phyloP scores from a whole-genome alignment of 2,888 invertebrate species.

The Caenorhabditis sp. region DNA sequence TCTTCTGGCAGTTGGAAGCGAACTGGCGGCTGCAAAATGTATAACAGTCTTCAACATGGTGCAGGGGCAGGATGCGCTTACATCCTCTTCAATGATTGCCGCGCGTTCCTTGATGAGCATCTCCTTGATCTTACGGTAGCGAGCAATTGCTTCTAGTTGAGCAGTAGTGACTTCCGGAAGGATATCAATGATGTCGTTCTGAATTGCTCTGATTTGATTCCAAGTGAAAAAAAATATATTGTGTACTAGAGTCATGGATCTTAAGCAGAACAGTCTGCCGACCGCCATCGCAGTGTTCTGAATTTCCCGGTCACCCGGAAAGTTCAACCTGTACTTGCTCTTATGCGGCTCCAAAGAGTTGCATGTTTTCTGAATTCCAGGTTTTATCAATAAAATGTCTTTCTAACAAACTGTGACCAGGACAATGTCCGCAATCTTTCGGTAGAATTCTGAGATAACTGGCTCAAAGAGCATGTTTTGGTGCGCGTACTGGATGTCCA shows the following conservation, averaged over 20 bases:
- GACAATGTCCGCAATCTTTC: conserved; percentile 14
- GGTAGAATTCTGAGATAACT: background rate
- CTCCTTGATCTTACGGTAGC: no score
- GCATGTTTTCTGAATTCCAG: conserved; percentile 1
- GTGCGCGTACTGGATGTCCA: background rate
- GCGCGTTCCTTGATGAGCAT: no score
- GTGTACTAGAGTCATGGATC: no score
- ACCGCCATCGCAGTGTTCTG: background rate
- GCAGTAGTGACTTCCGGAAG: no score
- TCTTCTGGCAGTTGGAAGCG: background rate
- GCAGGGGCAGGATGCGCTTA: no score
- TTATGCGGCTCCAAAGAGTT: background rate
- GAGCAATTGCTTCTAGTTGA: no score
- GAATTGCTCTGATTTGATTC: no score
- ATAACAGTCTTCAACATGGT: no score
- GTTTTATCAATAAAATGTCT: background rate
- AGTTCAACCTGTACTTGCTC: background rate
- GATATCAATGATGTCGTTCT: no score
- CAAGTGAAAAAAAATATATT: no score
- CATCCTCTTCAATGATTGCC: no score
- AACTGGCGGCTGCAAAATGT: background rate
- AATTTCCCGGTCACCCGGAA: background rate
- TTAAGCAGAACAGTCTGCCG: no score
- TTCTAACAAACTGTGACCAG: conserved; percentile 7
- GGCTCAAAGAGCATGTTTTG: conserved; percentile 8